phyloP scores from a whole-genome alignment of 2,113 vertebrate species.

The Colossoma macropomum region DNA sequence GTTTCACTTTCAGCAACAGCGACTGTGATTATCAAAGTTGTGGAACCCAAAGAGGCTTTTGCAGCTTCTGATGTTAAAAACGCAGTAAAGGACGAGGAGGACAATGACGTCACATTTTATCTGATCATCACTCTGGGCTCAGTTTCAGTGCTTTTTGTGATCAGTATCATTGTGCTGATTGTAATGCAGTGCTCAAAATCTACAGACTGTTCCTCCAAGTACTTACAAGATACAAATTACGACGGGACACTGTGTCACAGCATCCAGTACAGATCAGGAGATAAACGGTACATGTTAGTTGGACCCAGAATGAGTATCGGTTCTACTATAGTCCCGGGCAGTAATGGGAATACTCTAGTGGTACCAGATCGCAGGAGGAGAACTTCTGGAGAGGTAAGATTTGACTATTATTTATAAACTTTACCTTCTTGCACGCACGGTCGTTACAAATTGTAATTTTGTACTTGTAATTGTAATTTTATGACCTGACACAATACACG shows the following conservation, averaged over 20 bases:
- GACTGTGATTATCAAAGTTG: slow-evolving; percentile 67
- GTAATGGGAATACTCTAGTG: slow-evolving; percentile 69
- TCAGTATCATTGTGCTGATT: slow-evolving; percentile 65
- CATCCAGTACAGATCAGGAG: slow-evolving; percentile 54
- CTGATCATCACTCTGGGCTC: slow-evolving; percentile 68
- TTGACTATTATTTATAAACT: neutral
- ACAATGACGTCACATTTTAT: slow-evolving; percentile 60
- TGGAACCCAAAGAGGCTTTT: slow-evolving; percentile 72
- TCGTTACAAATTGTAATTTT: too few species aligned
- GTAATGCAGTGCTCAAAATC: slow-evolving; percentile 68
- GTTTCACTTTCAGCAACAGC: slow-evolving; percentile 70
- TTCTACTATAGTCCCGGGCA: slow-evolving; percentile 71
- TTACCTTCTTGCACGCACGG: neutral
- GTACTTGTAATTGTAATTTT: too few species aligned
- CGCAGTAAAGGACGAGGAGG: slow-evolving; percentile 30
- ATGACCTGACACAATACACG: too few species aligned
- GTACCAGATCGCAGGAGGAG: slow-evolving; percentile 64
- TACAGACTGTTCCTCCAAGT: slow-evolving; percentile 62
- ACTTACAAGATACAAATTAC: slow-evolving; percentile 66
- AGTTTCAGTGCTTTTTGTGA: slow-evolving; percentile 67
- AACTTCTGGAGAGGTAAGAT: slow-evolving; percentile 50
- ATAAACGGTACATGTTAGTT: slow-evolving; percentile 75
- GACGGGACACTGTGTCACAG: slow-evolving; percentile 73
- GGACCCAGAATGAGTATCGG: slow-evolving; percentile 74
- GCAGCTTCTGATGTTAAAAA: slow-evolving; percentile 66